Evolutionary conservation across 1,140 invertebrate genomes (phyloP).

Genomic region (Papilio dardanus): DNA sequence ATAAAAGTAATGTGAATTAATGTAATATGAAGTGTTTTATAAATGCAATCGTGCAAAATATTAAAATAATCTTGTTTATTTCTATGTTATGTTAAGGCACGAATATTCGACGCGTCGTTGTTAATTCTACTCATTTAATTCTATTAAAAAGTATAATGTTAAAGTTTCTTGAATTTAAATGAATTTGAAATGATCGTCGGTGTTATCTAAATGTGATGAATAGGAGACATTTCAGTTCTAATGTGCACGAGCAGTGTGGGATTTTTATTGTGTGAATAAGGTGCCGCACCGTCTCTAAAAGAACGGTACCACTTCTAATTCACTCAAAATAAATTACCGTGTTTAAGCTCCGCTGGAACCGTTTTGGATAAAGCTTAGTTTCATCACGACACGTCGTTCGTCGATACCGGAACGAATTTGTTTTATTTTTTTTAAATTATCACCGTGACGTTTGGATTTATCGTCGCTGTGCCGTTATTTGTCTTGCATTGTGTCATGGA

Average conservation of each 20-base stretch:
- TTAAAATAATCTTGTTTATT: background rate
- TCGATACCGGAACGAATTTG: constrained; percentile 27
- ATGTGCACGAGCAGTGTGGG: constrained; percentile 16
- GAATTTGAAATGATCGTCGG: background rate
- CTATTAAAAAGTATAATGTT: constrained; percentile 21
- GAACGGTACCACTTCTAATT: constrained; percentile 15
- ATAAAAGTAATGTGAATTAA: background rate
- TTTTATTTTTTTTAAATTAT: constrained; percentile 32
- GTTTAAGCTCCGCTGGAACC: constrained; percentile 24
- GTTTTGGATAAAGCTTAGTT: constrained; percentile 28
- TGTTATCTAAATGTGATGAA: constrained; percentile 25
- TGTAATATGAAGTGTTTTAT: background rate
- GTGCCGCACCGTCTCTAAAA: background rate
- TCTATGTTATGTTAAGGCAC: no score
- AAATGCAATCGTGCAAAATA: background rate
- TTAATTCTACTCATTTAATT: constrained; percentile 6
- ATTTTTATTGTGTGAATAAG: constrained; percentile 18
- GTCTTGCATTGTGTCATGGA: background rate
- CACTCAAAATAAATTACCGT: constrained; percentile 15
- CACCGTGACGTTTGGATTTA: constrained; percentile 13
- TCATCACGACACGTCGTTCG: constrained; percentile 35
- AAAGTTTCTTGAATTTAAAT: constrained; percentile 24
- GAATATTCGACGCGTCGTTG: background rate
- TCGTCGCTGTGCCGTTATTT: background rate
- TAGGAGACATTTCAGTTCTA: constrained; percentile 17